Base-by-base conservation (phyloP, 1,140 invertebrate genomes). In the Scaptomyza hsui region DNA sequence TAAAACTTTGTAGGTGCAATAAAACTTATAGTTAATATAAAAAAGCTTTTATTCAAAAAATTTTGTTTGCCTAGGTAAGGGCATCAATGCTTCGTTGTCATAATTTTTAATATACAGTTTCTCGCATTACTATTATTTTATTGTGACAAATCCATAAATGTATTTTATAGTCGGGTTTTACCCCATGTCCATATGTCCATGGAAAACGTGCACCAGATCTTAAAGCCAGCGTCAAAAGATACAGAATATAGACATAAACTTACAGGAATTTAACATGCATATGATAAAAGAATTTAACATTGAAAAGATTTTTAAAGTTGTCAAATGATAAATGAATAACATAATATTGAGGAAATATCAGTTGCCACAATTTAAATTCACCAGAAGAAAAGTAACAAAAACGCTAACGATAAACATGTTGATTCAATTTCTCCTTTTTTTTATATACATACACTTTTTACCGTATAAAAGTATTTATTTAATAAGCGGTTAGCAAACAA, bases 401-500 rank as follows among this genome's bases (percentile, higher is more conserved):
- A 3, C n/a, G 10, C 32, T n/a, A 59, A 19, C 24, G 21, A 45
- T 10, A 35, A 42, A 24, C 42, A 41, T 32, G 44, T 15, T 32
- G 13, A 12, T 37, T 15, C 7, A 47, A 49, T 48, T 49, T 39
- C n/a, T 41, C 19, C 39, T 69, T 37, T 39, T 10, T 49, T 13
- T 19, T 53, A 67, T 49, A 63, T 63, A 24, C 16, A 21, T 51
- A 19, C 39, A 63, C 72, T 59, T 78, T 75, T 47, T 60, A 60
- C 51, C 61, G 42, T 49, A 53, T 48, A 35, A 49, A 49, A 42
- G 72, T 67, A 69, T 55, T 42, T 77, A 69, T 81, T 81, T 81
- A 81, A 81, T 81, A 76, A 81, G 78, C 78, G 78, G 78, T 81
- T 81, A 64, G 48, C 59, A 35, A 75, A 48, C 72, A 72, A 63